These are phyloP conservation scores for Drosophila stalkeri DNA, from an alignment of 2,888 invertebrate species.

Conservation along the genomic window DNA sequence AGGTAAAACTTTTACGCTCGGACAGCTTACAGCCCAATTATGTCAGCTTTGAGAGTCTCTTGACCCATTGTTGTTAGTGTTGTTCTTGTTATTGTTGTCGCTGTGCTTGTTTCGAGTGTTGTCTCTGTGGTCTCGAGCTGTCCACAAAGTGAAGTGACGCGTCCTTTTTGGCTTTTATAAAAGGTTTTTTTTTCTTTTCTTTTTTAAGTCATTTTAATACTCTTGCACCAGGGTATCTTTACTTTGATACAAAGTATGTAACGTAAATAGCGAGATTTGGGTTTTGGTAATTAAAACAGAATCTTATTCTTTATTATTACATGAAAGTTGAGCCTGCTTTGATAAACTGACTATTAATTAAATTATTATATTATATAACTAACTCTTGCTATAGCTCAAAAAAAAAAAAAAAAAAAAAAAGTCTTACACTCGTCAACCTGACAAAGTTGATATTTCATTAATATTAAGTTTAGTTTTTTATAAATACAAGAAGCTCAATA, in stretches of 20 bases:
- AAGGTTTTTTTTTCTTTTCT: not conserved
- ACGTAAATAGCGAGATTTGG: not conserved
- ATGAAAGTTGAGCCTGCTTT: no score
- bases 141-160: conserved; percentile 6
- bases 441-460: no score
- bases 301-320: no score
- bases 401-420: no score
- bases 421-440: no score
- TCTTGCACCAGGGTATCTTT: not conserved
- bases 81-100: conserved; percentile 7
- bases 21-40: conserved; percentile 65
- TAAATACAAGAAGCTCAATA: no score
- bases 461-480: no score
- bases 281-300: no score
- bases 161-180: conserved; percentile 7
- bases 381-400: no score
- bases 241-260: not conserved
- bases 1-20: conserved; percentile 51
- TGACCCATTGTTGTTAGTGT: conserved; percentile 16
- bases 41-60: conserved; percentile 38
- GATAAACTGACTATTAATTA: no score
- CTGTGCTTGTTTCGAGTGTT: conserved; percentile 5
- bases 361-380: no score
- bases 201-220: conserved; percentile 31
- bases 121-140: conserved; percentile 30